Evolutionary conservation across 2,797 vertebrate species (phyloP).

Genomic region (Helostoma temminkii): DNA sequence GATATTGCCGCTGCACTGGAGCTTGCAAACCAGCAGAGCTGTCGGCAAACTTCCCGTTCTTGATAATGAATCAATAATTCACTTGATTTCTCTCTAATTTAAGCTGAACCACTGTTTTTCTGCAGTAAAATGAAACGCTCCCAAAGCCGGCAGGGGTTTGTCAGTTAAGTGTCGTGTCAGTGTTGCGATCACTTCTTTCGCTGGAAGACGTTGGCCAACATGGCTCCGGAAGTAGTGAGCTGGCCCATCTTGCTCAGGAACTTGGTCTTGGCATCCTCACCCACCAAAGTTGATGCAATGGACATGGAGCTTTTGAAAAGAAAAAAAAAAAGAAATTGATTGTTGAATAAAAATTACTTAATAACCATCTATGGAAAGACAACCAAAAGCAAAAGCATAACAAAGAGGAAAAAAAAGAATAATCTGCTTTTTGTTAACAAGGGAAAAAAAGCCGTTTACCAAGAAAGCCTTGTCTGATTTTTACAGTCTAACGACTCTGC

Average conservation of each 20-base stretch:
- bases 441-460: conserved; percentile 54
- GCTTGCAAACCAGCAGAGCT: conserved; percentile 27
- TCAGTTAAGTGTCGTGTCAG: conserved; percentile 66
- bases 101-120: conserved; percentile 34
- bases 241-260: conserved; percentile 99
- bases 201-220: conserved; percentile 99
- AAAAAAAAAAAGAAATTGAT: neutral
- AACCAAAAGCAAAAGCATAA: neutral
- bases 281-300: conserved; percentile 96
- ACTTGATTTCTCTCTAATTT: conserved; percentile 21
- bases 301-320: conserved; percentile 90
- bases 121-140: conserved; percentile 65
- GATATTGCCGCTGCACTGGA: conserved; percentile 22
- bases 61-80: conserved; percentile 29
- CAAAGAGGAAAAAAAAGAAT: neutral
- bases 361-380: neutral
- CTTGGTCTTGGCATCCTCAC: conserved; percentile 99
- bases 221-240: conserved; percentile 97
- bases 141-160: conserved; percentile 79
- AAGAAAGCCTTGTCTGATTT: conserved; percentile 47
- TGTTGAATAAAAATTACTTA: neutral
- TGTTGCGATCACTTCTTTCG: conserved; percentile 90
- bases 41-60: conserved; percentile 29
- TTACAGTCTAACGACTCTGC: conserved; percentile 72
- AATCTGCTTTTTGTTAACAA: conserved; percentile 3